Conservation (phyloP, 2,888 invertebrate species). For the Phalangium opilio region DNA sequence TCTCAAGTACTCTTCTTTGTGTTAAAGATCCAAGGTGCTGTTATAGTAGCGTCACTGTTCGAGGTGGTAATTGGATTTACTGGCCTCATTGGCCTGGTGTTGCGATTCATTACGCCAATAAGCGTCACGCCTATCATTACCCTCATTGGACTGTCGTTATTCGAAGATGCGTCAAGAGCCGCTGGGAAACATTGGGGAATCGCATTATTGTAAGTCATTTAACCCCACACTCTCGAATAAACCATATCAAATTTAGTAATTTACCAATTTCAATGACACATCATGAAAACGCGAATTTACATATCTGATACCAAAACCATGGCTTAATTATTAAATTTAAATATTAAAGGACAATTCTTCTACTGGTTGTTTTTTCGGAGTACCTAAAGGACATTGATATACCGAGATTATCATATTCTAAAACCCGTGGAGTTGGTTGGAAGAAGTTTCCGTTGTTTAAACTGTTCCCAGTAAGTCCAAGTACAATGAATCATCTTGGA, state of each 20-base stretch:
- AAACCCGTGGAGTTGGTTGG: neutral
- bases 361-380: slow-evolving; percentile 25
- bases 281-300: too few species aligned
- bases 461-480: slow-evolving; percentile 12
- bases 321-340: neutral
- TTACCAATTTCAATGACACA: too few species aligned
- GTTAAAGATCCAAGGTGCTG: slow-evolving; percentile 13
- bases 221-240: too few species aligned
- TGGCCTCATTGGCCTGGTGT: slow-evolving; percentile 56
- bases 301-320: too few species aligned
- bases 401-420: neutral
- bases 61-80: slow-evolving; percentile 42
- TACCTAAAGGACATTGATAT: neutral
- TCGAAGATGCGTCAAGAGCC: slow-evolving; percentile 62
- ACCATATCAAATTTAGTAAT: too few species aligned
- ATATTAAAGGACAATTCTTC: neutral
- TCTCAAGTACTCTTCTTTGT: too few species aligned
- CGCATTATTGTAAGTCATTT: slow-evolving; percentile 54
- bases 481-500: neutral
- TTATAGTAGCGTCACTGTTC: slow-evolving; percentile 10
- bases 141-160: slow-evolving; percentile 63
- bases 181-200: slow-evolving; percentile 73
- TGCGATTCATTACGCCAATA: slow-evolving; percentile 62
- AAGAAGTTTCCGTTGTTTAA: slow-evolving; percentile 39
- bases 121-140: slow-evolving; percentile 71